A percentile compares a stretch with the other conserved stretches of the same genome.
Conservation (phyloP, 2,113 vertebrate genomes). For the Turdus rufiventris region DNA sequence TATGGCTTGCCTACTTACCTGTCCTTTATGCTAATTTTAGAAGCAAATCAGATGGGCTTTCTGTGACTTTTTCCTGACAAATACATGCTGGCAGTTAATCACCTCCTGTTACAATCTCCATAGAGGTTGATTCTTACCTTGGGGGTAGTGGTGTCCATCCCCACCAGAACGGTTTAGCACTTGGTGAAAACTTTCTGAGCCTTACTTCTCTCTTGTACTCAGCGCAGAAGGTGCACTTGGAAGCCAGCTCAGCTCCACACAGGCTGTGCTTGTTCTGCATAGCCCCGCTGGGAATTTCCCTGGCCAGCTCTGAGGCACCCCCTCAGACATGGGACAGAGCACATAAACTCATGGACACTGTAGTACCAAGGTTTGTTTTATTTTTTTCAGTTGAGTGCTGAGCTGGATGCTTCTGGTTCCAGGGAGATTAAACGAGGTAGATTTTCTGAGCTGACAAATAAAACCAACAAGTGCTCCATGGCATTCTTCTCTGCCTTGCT, state of each 20-base stretch:
- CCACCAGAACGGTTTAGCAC: neutral
- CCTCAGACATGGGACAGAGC: neutral
- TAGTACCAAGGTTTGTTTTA: no score
- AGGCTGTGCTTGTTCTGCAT: rapidly evolving
- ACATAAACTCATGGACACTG: neutral
- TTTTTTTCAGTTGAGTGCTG: neutral
- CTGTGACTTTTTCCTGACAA: neutral
- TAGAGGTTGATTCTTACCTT: neutral
- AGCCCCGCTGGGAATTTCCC: neutral
- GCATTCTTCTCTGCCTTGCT: neutral
- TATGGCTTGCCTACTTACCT: neutral
- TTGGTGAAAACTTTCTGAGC: neutral
- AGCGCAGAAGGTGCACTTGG: no score
- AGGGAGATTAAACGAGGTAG: neutral
- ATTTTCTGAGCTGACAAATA: neutral
- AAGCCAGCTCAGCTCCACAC: neutral
- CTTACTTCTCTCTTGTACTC: neutral
- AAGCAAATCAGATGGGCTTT: neutral
- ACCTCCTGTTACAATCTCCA: neutral
- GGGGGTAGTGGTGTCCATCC: neutral
- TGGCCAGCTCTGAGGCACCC: rapidly evolving
- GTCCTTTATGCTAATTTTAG: neutral
- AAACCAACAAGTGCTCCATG: neutral
- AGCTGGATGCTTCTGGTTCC: neutral
- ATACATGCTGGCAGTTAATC: neutral